A percentile compares a stretch with the other conserved stretches of the same genome.
phyloP scores from a whole-genome alignment of 1,140 invertebrate genomes.

The Anadara kagoshimensis region DNA sequence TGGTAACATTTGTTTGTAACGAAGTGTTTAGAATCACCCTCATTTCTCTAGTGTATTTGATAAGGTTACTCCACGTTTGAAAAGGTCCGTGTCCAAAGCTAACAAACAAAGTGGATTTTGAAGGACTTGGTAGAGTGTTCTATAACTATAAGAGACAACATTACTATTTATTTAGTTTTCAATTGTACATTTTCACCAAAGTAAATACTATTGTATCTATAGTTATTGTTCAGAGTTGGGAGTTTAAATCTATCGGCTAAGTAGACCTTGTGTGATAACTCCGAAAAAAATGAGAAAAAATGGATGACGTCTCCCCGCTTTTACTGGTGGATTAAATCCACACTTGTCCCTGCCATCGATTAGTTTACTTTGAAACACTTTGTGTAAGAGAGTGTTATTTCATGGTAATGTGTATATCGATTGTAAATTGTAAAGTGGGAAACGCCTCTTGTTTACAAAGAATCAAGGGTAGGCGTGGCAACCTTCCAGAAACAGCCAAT shows the following conservation, averaged over 20 bases:
- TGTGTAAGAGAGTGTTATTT: slow-evolving; percentile 1
- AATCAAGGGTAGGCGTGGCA: too few species aligned
- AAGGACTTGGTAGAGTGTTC: slow-evolving; percentile 32
- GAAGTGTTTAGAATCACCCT: too few species aligned
- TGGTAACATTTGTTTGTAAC: slow-evolving; percentile 7
- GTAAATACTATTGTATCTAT: slow-evolving; percentile 11
- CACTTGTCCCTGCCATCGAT: background rate
- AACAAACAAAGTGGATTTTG: slow-evolving; percentile 27
- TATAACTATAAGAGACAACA: slow-evolving; percentile 17
- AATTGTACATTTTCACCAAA: slow-evolving; percentile 21
- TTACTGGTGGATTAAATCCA: too few species aligned
- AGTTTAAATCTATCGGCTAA: slow-evolving; percentile 23
- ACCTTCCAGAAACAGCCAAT: too few species aligned
- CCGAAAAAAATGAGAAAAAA: background rate
- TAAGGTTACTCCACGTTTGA: slow-evolving; percentile 30
- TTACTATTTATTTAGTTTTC: slow-evolving; percentile 34
- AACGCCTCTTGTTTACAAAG: background rate
- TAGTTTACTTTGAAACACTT: slow-evolving; percentile 11
- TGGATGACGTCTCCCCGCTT: too few species aligned
- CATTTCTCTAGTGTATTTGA: slow-evolving; percentile 18
- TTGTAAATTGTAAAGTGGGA: background rate
- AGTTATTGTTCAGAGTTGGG: slow-evolving; percentile 23
- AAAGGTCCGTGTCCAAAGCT: slow-evolving; percentile 19
- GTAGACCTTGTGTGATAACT: slow-evolving; percentile 7
- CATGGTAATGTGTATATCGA: background rate